Base-by-base conservation (phyloP, 2,113 vertebrate species). In the Acanthochromis polyacanthus region DNA sequence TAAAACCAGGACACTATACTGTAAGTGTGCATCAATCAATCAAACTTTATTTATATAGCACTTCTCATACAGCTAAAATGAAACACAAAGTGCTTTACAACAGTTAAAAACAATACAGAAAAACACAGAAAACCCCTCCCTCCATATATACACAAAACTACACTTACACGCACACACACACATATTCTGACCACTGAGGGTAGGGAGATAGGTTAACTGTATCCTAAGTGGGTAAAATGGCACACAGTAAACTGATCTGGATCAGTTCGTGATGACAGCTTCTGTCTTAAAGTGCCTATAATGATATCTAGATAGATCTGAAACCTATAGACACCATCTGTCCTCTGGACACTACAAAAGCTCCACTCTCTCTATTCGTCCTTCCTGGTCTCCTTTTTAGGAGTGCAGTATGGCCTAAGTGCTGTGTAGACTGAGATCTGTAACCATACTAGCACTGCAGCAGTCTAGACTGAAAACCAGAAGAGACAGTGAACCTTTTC, bases 281-380 rank as follows among this genome's bases (percentile, higher is more conserved):
- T 48, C 51, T 32, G 52, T 48, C 25, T 75, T 32, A 4, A 43
- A 77, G 72, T 56, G 40, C 52, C 55, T 28, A 63, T 68, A 80
- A 81, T 65, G 58, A 82, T 72, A 83, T 66, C 25, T 45, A 23
- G 36, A 80, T 46, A 63, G 71, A 83, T 32, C 30, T 64, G 67
- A 84, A 80, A 40, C 36, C 25, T 65, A 22, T 36, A 58, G n/a
- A 61, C 66, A 63, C 63, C 75, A 82, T 75, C 78, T 84, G 84
- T 71, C 61, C 5, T 40, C 1, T 10, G 45, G 30, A 78, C 16
- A 36, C 57, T 77, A 36, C 51, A 12, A 30, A 43, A 28, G 0
- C 53, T 58, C 45, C 36, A 10, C 22, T 19, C 80, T 7, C 40
- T 63, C 57, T 43, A n/a, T 63, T 32, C 67, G 10, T 70, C 56